phyloP scores from a whole-genome alignment of 2,797 vertebrate species.

The Enteromius argenteus region DNA sequence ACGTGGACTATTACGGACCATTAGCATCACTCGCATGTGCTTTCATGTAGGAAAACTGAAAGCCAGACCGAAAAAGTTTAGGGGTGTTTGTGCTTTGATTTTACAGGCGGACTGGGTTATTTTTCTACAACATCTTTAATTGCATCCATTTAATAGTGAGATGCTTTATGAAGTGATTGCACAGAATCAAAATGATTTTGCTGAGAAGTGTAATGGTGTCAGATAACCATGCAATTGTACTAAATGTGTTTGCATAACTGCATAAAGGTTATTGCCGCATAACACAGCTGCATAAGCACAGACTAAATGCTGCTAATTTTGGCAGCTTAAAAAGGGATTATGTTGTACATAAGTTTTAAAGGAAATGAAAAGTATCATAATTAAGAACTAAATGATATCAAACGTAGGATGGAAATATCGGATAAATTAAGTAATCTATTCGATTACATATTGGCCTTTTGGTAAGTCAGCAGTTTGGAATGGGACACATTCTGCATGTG shows the following conservation, averaged over 20 bases:
- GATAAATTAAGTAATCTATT: constrained; percentile 20
- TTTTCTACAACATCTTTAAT: neutral
- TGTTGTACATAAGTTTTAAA: constrained; percentile 5
- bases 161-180: neutral
- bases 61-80: constrained; percentile 1
- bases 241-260: constrained; percentile 6
- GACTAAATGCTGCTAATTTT: constrained; percentile 16
- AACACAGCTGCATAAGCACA: constrained; percentile 12
- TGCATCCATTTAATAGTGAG: neutral
- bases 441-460: constrained; percentile 22
- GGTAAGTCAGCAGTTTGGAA: constrained; percentile 33
- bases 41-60: constrained; percentile 11
- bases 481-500: constrained; percentile 13
- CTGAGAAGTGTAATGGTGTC: neutral
- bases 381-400: neutral
- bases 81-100: neutral
- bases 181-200: neutral
- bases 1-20: constrained; percentile 54
- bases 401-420: constrained; percentile 13
- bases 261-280: constrained; percentile 1
- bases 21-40: constrained; percentile 52
- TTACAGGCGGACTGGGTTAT: neutral
- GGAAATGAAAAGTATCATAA: constrained; percentile 5
- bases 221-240: constrained; percentile 17
- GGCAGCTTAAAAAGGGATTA: constrained; percentile 15